Conservation (phyloP, 2,113 vertebrate genomes). For the Neotoma lepida region DNA sequence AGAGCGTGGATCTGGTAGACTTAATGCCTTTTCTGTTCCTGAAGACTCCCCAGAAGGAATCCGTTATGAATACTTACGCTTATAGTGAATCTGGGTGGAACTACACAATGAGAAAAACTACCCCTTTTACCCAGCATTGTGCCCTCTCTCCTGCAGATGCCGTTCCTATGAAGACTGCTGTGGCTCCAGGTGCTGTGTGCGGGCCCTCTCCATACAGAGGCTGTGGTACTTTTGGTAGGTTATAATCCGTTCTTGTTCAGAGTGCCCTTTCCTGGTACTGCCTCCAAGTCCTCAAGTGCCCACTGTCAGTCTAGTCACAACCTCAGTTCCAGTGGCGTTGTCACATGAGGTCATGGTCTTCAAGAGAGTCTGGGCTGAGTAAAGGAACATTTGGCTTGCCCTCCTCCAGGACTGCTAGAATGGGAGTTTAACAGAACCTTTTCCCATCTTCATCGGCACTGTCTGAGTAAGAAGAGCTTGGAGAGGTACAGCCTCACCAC, state of each 20-base stretch:
- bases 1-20: too few species aligned
- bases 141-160: slow-evolving; percentile 87
- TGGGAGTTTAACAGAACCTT: background rate
- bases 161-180: slow-evolving; percentile 98
- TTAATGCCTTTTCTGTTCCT: rapidly evolving
- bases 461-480: too few species aligned
- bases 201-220: slow-evolving; percentile 95
- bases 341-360: rapidly evolving
- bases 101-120: rapidly evolving
- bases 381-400: background rate
- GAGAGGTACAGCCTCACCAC: rapidly evolving
- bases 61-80: background rate
- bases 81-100: background rate
- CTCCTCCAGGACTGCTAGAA: rapidly evolving
- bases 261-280: background rate
- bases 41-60: background rate
- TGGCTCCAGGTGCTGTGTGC: slow-evolving; percentile 96
- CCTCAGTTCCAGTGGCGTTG: rapidly evolving
- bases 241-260: background rate
- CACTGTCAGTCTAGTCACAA: too few species aligned
- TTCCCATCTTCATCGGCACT: rapidly evolving
- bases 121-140: background rate
- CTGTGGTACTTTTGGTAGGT: slow-evolving; percentile 99
- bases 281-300: background rate
- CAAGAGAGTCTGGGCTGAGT: background rate